Percentiles rank a stretch among this genome's conserved stretches.
Conservation (phyloP, 2,797 vertebrate genomes). For the Decapterus maruadsi region DNA sequence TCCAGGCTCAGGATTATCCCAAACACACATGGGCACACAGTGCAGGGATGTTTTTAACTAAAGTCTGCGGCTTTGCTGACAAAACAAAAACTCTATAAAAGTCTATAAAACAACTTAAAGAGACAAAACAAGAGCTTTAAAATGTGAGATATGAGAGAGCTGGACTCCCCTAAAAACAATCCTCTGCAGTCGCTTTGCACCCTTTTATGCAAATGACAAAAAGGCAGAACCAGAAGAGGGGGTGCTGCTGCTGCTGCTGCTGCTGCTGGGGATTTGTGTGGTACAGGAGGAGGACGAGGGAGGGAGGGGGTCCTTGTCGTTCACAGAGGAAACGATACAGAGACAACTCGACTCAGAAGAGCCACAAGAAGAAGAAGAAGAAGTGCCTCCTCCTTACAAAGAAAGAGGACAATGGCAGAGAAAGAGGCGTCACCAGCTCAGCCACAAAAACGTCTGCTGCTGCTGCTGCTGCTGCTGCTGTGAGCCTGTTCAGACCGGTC, state of each 20-base stretch:
- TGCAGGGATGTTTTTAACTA: background rate
- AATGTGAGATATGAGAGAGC: background rate
- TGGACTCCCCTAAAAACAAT: slow-evolving; percentile 24
- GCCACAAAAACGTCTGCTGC: background rate
- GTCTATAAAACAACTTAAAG: background rate
- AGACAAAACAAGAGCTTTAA: no score
- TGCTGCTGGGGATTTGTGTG: background rate
- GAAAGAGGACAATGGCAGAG: slow-evolving; percentile 26
- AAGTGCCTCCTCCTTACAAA: slow-evolving; percentile 26
- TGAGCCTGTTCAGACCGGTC: background rate
- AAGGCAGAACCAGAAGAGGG: slow-evolving; percentile 25
- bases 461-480: slow-evolving; percentile 18
- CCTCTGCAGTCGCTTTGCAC: slow-evolving; percentile 73
- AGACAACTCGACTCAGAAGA: slow-evolving; percentile 5
- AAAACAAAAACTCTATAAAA: background rate
- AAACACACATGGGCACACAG: background rate
- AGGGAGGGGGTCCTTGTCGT: slow-evolving; percentile 19
- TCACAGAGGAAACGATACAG: background rate
- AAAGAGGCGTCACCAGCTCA: slow-evolving; percentile 26
- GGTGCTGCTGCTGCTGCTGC: background rate
- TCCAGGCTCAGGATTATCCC: background rate
- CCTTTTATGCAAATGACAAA: slow-evolving; percentile 69
- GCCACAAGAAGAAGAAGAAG: background rate
- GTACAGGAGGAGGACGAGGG: background rate
- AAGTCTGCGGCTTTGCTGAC: background rate